Base-by-base conservation (phyloP, 2,113 vertebrate species). In the Thomomys bottae region DNA sequence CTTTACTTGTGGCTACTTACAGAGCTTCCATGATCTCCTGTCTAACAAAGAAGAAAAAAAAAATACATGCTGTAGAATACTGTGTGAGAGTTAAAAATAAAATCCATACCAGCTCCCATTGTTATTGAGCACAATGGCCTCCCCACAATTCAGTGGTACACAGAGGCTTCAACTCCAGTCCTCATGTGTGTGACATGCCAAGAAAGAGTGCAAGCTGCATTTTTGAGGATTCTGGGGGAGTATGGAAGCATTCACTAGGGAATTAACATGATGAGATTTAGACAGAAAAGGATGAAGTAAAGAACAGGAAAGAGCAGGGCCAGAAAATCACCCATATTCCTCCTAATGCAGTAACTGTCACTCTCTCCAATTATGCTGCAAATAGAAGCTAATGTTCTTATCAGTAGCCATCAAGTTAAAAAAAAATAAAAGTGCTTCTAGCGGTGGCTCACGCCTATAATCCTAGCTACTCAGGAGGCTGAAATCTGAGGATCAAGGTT, bases 111-210 rank as follows among this genome's bases (percentile, higher is more conserved):
- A 1, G 32, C n/a, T 15, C 12, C 18, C 14, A 24, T 76, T 23
- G 45, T 18, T 23, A 6, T 2, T 15, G 57, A 26, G 18, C 28
- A 42, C 17, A 2, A 32, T 45, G 34, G 3, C 83, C 26, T 40
- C 42, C 30, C 0, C 38, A 21, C 14, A 12, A 26, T 59, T 34
- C 40, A 4, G 2, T 18, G 49, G 21, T 59, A 8, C 40, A 3
- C 15, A 0, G 23, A 3, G 40, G n/a, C 42, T 71, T 54, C 10
- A 10, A 23, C 77, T 26, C 73, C n/a, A 0, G 12, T 1, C 18
- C 75, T 28, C 8, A 12, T 54, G 49, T 17, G 49, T 54, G 49
- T 23, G 11, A 57, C 2, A 0, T 1, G 14, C 57, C 11, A 2
- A 38, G 4, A 83, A 67, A 12, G 11, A 26, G 67, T n/a, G n/a